Percentiles rank a stretch among this genome's conserved stretches.
Conservation (phyloP, 2,797 vertebrate species). For the Chelidonichthys spinosus region DNA sequence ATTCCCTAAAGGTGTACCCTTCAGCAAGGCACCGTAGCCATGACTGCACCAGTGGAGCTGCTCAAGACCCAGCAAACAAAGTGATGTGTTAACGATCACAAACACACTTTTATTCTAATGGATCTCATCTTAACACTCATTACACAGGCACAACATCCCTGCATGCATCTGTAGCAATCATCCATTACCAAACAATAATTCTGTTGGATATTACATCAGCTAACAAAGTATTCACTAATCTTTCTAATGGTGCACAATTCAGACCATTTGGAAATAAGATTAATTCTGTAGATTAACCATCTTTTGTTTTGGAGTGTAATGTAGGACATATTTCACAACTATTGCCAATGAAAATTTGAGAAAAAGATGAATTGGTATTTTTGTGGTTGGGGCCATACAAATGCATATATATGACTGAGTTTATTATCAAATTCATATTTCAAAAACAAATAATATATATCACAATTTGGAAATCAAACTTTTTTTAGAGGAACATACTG, state of each 20-base stretch:
- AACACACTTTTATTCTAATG: not conserved
- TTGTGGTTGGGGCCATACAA: not conserved
- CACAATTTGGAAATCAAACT: too few species aligned
- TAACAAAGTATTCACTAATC: not conserved
- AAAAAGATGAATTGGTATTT: not conserved
- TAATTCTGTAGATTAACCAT: not conserved
- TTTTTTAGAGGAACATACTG: not conserved
- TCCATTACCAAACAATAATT: not conserved
- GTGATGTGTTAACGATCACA: not conserved
- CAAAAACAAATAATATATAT: not conserved
- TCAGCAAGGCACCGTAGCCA: conserved; percentile 1
- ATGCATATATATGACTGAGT: not conserved
- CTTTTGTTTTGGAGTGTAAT: not conserved
- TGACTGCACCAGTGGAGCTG: conserved; percentile 3
- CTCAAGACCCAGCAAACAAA: not conserved
- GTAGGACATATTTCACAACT: conserved; percentile 8
- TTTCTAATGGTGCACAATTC: not conserved
- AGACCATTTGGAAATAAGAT: not conserved
- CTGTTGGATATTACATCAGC: not conserved
- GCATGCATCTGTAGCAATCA: not conserved
- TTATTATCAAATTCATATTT: not conserved
- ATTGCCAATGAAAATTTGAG: not conserved
- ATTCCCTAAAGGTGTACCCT: conserved; percentile 1
- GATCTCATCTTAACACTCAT: not conserved
- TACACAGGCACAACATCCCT: not conserved